Conservation (phyloP, 2,888 invertebrate species). For the Rhamphomyia laevipes region DNA sequence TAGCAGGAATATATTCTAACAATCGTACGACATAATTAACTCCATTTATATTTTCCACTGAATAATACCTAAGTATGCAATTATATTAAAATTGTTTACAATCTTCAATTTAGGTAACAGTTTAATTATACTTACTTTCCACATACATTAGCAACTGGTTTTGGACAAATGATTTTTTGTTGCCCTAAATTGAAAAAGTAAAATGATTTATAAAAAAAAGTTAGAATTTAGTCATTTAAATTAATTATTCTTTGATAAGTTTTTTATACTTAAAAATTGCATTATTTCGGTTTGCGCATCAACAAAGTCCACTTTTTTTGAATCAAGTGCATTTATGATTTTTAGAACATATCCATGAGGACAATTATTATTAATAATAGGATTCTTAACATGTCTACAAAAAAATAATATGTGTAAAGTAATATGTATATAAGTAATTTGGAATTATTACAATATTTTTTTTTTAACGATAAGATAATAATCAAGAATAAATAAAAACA, state of each 20-base stretch:
- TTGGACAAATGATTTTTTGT: slow-evolving; percentile 48
- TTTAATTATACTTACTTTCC: slow-evolving; percentile 39
- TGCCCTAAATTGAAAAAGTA: slow-evolving; percentile 36
- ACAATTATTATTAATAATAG: slow-evolving; percentile 43
- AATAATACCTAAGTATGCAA: slow-evolving; percentile 38
- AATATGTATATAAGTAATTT: too few species aligned
- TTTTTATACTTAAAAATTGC: slow-evolving; percentile 52
- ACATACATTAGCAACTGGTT: slow-evolving; percentile 54
- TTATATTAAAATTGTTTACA: too few species aligned
- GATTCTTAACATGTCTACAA: slow-evolving; percentile 45
- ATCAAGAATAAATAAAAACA: neutral
- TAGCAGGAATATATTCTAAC: slow-evolving; percentile 64
- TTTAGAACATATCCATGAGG: slow-evolving; percentile 66
- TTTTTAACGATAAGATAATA: too few species aligned
- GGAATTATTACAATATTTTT: too few species aligned
- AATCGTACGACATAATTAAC: slow-evolving; percentile 60
- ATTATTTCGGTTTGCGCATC: slow-evolving; percentile 67
- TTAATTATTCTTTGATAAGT: neutral
- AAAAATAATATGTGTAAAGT: slow-evolving; percentile 4
- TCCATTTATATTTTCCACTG: slow-evolving; percentile 39
- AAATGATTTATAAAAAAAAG: too few species aligned
- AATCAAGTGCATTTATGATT: slow-evolving; percentile 72
- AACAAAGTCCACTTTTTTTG: slow-evolving; percentile 50
- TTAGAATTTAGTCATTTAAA: neutral
- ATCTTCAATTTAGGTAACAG: too few species aligned